A percentile compares a stretch with the other conserved stretches of the same genome.
Conservation (phyloP, 2,888 invertebrate species). For the Falcaria lacertinaria region DNA sequence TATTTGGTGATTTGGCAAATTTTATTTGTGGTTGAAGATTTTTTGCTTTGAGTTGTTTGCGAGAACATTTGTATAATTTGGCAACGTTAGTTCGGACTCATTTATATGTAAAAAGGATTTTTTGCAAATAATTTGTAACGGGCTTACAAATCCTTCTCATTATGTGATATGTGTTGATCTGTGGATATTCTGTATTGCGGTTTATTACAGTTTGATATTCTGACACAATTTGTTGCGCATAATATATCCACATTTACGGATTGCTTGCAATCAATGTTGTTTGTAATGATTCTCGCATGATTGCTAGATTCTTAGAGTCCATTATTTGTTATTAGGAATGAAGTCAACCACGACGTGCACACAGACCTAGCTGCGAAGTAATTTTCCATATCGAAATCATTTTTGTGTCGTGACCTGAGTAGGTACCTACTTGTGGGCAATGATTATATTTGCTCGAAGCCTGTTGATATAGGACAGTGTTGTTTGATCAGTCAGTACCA, state of each 20-base stretch:
- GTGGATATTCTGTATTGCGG: background rate
- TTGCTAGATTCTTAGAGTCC: slow-evolving; percentile 36
- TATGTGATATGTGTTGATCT: slow-evolving; percentile 4
- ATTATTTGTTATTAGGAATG: slow-evolving; percentile 50
- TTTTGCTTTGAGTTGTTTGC: background rate
- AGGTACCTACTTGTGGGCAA: slow-evolving; percentile 12
- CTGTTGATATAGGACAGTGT: slow-evolving; percentile 53
- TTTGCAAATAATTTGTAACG: background rate
- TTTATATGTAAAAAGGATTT: background rate
- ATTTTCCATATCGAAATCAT: slow-evolving; percentile 37
- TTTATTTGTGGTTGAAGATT: background rate
- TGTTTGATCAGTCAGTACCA: slow-evolving; percentile 33
- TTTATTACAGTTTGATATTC: background rate
- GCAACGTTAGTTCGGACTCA: background rate
- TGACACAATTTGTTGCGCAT: slow-evolving; percentile 24
- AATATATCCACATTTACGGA: slow-evolving; percentile 34
- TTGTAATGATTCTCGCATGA: slow-evolving; percentile 50
- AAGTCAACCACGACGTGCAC: slow-evolving; percentile 32
- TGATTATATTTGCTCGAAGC: slow-evolving; percentile 17
- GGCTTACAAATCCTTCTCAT: background rate
- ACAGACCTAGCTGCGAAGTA: slow-evolving; percentile 12
- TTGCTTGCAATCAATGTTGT: slow-evolving; percentile 45
- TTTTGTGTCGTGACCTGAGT: slow-evolving; percentile 31
- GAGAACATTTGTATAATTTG: background rate
- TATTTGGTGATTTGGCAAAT: background rate